Conservation (phyloP, 2,113 vertebrate species). For the Sebastes schlegelii region DNA sequence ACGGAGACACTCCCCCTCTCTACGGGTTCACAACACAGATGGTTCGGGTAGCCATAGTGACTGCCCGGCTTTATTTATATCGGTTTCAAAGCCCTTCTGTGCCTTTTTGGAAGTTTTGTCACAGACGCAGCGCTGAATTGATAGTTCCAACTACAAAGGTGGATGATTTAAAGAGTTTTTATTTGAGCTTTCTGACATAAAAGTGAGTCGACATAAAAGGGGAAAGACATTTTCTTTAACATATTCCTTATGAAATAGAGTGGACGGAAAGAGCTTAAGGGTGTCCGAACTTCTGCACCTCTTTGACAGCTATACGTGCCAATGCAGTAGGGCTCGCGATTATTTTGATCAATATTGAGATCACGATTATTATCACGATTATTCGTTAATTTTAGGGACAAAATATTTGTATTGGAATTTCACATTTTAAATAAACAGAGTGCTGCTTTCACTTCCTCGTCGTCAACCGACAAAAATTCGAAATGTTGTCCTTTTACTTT, state of each 20-base stretch:
- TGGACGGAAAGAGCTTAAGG: neutral
- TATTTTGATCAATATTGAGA: no score
- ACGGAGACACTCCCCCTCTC: slow-evolving; percentile 66
- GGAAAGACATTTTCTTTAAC: neutral
- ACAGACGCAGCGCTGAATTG: neutral
- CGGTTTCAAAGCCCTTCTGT: slow-evolving; percentile 41
- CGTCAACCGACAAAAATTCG: no score
- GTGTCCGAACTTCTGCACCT: neutral
- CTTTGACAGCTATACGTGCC: neutral
- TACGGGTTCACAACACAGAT: slow-evolving; percentile 68
- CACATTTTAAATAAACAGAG: no score
- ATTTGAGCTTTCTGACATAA: neutral
- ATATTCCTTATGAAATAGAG: neutral
- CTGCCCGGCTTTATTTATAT: slow-evolving; percentile 49
- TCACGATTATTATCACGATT: no score
- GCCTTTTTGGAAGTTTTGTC: slow-evolving; percentile 31
- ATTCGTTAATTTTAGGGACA: no score
- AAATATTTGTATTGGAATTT: no score
- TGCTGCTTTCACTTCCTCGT: no score
- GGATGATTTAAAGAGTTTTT: neutral
- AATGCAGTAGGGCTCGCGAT: neutral
- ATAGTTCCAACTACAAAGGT: slow-evolving; percentile 8
- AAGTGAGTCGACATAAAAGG: neutral
- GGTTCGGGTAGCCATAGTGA: slow-evolving; percentile 70
- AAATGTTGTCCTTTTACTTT: no score